Evolutionary conservation across 1,140 invertebrate genomes (phyloP).

Genomic region (Cyclina sinensis): DNA sequence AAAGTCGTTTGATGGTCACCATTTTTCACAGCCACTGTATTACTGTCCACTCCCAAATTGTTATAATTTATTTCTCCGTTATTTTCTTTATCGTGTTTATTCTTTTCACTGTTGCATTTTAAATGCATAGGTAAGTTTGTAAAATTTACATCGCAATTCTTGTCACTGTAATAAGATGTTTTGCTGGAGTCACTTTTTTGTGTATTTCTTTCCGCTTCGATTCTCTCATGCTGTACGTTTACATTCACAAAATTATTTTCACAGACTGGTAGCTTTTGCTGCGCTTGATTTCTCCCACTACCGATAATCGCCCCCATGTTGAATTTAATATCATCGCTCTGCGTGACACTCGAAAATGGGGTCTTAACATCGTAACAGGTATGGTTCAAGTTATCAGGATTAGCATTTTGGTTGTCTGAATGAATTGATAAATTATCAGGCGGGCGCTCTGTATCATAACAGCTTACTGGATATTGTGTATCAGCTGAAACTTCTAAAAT

Average conservation of each 20-base stretch:
- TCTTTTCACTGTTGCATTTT: neutral
- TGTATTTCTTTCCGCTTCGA: constrained; percentile 35
- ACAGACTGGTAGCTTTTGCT: neutral
- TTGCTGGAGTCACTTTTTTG: constrained; percentile 21
- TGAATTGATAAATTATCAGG: neutral
- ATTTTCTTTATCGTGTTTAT: neutral
- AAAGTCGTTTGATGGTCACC: neutral
- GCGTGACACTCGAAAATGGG: neutral
- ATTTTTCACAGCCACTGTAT: constrained; percentile 48
- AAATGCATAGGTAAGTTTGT: constrained; percentile 28
- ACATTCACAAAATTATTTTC: constrained; percentile 43
- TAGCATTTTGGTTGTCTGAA: constrained; percentile 4
- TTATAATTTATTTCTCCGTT: constrained; percentile 8
- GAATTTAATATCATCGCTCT: constrained; percentile 15
- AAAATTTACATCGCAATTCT: neutral
- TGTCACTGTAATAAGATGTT: neutral
- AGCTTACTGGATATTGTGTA: neutral
- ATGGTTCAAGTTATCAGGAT: constrained; percentile 1
- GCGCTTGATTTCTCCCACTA: constrained; percentile 35
- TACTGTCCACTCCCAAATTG: constrained; percentile 39
- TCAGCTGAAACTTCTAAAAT: neutral
- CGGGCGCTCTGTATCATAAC: neutral
- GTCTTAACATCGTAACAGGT: constrained; percentile 53
- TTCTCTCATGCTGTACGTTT: neutral
- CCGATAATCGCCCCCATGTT: constrained; percentile 26